A percentile compares a stretch with the other conserved stretches of the same genome.
Evolutionary conservation across 2,113 vertebrate species (phyloP).

Genomic region (Megaleporinus macrocephalus): DNA sequence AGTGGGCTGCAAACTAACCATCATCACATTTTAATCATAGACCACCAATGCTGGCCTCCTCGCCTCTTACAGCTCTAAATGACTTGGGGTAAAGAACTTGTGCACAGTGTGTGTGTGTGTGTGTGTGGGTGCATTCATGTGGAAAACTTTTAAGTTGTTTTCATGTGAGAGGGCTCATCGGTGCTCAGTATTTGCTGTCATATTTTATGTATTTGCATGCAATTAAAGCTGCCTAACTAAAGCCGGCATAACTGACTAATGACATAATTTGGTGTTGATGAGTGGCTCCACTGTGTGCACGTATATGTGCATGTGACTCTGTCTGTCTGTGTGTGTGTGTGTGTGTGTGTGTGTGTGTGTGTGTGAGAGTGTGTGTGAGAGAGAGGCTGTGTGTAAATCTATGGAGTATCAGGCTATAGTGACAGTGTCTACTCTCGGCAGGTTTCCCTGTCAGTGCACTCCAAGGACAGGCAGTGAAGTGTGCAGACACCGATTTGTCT

Average conservation of each 20-base stretch:
- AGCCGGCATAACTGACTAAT: constrained; percentile 2
- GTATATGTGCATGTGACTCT: constrained; percentile 9
- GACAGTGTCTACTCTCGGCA: constrained; percentile 27
- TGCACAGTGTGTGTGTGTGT: background rate
- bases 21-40: constrained; percentile 47
- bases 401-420: constrained; percentile 26
- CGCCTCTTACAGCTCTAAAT: constrained; percentile 9
- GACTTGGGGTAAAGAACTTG: constrained; percentile 16
- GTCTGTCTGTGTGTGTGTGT: background rate
- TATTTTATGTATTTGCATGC: constrained; percentile 67
- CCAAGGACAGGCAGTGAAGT: constrained; percentile 52
- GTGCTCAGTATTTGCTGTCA: constrained; percentile 63
- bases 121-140: constrained; percentile 15
- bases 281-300: background rate
- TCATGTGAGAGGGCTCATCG: constrained; percentile 54
- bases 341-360: constrained; percentile 24
- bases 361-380: background rate
- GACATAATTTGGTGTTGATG: constrained; percentile 37
- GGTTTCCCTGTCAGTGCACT: constrained; percentile 46
- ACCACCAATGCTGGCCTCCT: constrained; percentile 8
- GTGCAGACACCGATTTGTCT: constrained; percentile 51
- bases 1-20: constrained; percentile 22
- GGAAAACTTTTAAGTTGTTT: constrained; percentile 35
- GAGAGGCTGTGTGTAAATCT: constrained; percentile 19
- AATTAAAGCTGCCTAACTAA: background rate